Evolutionary conservation across 2,888 invertebrate species (phyloP).

Genomic region (Phengaris arion): DNA sequence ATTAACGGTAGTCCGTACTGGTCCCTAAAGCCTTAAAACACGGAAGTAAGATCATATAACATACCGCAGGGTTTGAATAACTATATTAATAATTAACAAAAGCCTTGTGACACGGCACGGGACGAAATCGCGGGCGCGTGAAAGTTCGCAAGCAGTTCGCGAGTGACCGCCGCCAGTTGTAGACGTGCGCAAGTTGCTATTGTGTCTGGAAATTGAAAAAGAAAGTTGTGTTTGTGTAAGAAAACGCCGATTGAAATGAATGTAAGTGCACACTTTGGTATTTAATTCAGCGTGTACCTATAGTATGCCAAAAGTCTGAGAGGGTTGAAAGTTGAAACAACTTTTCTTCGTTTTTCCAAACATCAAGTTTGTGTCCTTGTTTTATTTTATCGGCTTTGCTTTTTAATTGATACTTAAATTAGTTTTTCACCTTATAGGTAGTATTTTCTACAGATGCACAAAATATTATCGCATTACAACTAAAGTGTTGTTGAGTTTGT

Average conservation of each 20-base stretch:
- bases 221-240: conserved; percentile 23
- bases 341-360: not conserved
- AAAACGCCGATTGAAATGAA: not conserved
- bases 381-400: not conserved
- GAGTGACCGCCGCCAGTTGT: conserved; percentile 28
- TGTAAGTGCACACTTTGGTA: not conserved
- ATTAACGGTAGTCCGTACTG: not conserved
- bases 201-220: conserved; percentile 21
- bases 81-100: conserved; percentile 28
- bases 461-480: no score
- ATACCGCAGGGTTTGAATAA: not conserved
- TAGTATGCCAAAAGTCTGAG: not conserved
- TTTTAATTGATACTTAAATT: not conserved
- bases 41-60: not conserved
- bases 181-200: conserved; percentile 29
- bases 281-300: not conserved
- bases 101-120: conserved; percentile 29
- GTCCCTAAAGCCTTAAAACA: not conserved
- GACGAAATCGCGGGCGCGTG: conserved; percentile 38
- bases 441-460: not conserved
- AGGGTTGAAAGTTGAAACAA: not conserved
- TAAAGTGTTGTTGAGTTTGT: no score
- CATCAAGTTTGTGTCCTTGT: not conserved
- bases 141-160: conserved; percentile 37
- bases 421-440: not conserved